Evolutionary conservation across 1,140 invertebrate genomes (phyloP), one percentile per base, ranked within the genome.

Genomic region (Lucilia sericata): DNA sequence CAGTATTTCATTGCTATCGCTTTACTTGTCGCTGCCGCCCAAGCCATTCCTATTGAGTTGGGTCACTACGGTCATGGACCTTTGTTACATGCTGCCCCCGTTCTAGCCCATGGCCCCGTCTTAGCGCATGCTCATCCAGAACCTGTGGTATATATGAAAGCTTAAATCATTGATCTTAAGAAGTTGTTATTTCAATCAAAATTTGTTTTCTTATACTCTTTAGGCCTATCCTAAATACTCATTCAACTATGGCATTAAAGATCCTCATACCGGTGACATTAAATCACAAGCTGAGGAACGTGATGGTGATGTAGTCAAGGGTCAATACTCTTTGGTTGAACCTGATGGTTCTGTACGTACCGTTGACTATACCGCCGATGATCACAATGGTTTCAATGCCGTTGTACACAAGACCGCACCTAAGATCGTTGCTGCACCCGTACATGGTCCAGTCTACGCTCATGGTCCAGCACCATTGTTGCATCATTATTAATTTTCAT

Each of bases 281-380:
- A 94, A 94, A 88, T 92, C 92, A n/a, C 94, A 95, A 85, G 92
- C 93, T 83, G 94, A 94, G 90, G 92, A 93, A 83, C 91, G 93
- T 84, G 92, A 93, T 83, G 93, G 93, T 47, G 93, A 94, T 86
- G 92, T 91, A n/a, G 93, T 94, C 21, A 93, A 92, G 86, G 93
- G 93, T 78, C 92, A 93, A 90, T 94, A 93, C 88, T 93, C 93
- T 7, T 88, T 93, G 14, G 91, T 93, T 3, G 93, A 93, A 86
- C 92, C 93, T 19, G 93, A 94, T 86, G 93, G 93, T 30, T 92
- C 92, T 5, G 92, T 93, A 84, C 91, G 93, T 76, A 93, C 90
- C 83, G 95, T 95, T 74, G 93, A 94, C 87, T 96, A 96, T 88
- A 94, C 94, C 0, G 95, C 95, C 30, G 95, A 95, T 88, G 94